Conservation (phyloP, 2,797 vertebrate species). For the Gallinago nigripennis region DNA sequence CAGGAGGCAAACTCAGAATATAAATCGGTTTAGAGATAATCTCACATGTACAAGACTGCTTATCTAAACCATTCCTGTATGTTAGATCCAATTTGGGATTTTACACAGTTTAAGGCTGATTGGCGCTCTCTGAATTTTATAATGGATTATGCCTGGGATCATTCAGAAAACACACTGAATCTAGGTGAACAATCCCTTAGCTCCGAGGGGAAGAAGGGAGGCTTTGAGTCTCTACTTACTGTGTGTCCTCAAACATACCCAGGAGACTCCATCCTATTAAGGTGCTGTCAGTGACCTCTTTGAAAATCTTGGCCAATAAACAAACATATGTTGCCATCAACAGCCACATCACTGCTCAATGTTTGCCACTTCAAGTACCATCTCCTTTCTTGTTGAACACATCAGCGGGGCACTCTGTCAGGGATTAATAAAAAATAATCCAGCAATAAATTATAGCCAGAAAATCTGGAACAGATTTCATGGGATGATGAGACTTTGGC, state of each 20-base stretch:
- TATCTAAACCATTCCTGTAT: slow-evolving; percentile 13
- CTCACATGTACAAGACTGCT: slow-evolving; percentile 30
- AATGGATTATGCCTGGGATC: neutral
- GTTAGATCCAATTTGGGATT: slow-evolving; percentile 32
- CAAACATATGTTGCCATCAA: neutral
- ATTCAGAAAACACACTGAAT: neutral
- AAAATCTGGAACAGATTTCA: slow-evolving; percentile 38
- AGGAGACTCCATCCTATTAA: neutral
- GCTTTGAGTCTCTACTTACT: neutral
- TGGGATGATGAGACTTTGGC: slow-evolving; percentile 40
- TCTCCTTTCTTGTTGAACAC: neutral
- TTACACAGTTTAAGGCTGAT: slow-evolving; percentile 38
- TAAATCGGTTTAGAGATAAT: neutral
- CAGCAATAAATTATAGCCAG: neutral
- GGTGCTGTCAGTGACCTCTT: neutral
- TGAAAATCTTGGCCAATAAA: neutral
- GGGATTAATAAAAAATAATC: slow-evolving; percentile 42
- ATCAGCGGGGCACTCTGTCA: neutral
- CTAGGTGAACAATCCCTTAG: neutral
- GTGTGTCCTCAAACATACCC: neutral
- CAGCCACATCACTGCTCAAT: neutral
- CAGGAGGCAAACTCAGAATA: slow-evolving; percentile 8
- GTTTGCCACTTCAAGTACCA: neutral
- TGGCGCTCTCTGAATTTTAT: neutral
- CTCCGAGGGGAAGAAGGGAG: neutral